A percentile compares a stretch with the other conserved stretches of the same genome.
Conservation (phyloP, 2,113 vertebrate species). For the Microtus pennsylvanicus region DNA sequence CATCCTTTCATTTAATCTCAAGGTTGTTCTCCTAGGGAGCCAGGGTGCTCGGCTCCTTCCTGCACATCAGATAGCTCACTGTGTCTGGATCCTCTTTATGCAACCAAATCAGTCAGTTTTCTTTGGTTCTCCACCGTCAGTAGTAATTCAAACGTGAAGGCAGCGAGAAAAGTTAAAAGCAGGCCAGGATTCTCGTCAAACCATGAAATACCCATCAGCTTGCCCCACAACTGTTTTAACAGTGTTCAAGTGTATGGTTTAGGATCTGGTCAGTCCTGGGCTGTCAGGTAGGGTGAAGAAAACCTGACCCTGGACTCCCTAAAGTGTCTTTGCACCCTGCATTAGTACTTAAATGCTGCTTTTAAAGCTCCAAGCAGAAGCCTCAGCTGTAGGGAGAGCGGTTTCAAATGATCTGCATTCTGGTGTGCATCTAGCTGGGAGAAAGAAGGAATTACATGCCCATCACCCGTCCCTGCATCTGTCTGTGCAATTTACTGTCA, state of each 20-base stretch:
- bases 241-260: too few species aligned
- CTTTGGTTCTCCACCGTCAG: not conserved
- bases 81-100: not conserved
- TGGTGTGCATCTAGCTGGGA: not conserved
- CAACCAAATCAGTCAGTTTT: not conserved
- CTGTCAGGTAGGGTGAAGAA: not conserved
- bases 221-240: not conserved
- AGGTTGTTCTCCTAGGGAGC: not conserved
- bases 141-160: not conserved
- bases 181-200: not conserved
- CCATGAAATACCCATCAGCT: not conserved
- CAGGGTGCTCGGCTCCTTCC: not conserved
- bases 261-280: not conserved
- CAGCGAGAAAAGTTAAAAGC: not conserved
- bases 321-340: not conserved
- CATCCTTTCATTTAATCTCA: not conserved
- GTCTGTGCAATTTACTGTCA: constrained; percentile 27
- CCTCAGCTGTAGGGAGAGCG: not conserved
- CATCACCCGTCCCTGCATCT: constrained; percentile 33
- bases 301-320: not conserved
- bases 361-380: constrained; percentile 4
- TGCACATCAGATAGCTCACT: not conserved
- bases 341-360: not conserved
- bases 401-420: constrained; percentile 36
- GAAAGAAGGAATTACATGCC: not conserved